Conservation (phyloP, 2,797 vertebrate genomes). For the Echiichthys vipera region DNA sequence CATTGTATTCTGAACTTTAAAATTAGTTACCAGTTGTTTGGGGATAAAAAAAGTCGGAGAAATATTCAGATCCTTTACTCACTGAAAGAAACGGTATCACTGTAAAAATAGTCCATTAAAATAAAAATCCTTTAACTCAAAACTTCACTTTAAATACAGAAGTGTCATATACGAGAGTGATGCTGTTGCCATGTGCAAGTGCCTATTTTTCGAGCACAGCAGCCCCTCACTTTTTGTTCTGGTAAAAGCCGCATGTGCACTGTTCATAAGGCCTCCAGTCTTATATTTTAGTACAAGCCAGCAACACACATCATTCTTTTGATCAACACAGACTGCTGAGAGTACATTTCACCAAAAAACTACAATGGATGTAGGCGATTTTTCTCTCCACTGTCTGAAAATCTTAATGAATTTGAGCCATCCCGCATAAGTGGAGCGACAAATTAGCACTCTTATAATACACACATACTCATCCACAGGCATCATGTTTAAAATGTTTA, state of each 20-base stretch:
- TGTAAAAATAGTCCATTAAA: background rate
- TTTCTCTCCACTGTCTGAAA: slow-evolving; percentile 5
- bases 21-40: background rate
- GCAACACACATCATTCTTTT: background rate
- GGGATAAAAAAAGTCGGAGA: background rate
- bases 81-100: too few species aligned
- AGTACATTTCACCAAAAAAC: background rate
- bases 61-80: background rate
- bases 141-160: background rate
- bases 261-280: too few species aligned
- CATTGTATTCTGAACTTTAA: background rate
- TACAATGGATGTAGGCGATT: background rate
- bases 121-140: background rate
- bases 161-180: too few species aligned
- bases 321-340: background rate
- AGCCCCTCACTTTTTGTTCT: too few species aligned
- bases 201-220: too few species aligned
- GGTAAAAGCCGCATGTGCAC: too few species aligned
- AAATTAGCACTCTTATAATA: background rate
- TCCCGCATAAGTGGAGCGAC: background rate
- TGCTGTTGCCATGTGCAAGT: too few species aligned
- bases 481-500: background rate
- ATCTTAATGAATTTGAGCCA: background rate
- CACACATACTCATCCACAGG: background rate
- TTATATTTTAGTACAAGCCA: background rate